Conservation (phyloP, 2,113 vertebrate species). For the Himantopus leucocephalus region DNA sequence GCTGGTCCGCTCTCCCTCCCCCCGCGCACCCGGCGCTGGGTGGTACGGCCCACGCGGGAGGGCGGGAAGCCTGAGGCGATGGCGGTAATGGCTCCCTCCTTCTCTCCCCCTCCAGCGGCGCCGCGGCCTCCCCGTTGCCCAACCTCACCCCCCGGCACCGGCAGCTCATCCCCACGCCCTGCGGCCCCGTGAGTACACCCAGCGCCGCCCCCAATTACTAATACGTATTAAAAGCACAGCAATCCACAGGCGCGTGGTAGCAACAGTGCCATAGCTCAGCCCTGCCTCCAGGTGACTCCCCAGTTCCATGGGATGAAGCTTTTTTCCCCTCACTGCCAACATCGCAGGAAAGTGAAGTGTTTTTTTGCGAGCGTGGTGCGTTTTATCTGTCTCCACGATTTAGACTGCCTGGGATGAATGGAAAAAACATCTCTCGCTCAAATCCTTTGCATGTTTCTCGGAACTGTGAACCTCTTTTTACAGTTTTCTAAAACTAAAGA, state of each 20-base stretch:
- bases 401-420: no score
- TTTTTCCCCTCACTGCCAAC: no score
- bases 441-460: neutral
- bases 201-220: neutral
- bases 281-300: neutral
- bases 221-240: neutral
- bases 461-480: fast-evolving
- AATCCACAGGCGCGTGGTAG: no score
- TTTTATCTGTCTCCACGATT: fast-evolving
- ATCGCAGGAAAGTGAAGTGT: neutral
- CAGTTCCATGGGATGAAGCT: neutral
- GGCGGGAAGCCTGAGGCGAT: neutral
- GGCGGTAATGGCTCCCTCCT: neutral
- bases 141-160: conserved; percentile 82
- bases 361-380: neutral
- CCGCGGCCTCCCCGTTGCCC: conserved; percentile 51
- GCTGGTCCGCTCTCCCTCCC: neutral
- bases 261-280: neutral
- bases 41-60: neutral
- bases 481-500: neutral
- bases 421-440: fast-evolving
- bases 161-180: conserved; percentile 84
- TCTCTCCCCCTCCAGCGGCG: neutral
- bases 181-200: conserved; percentile 79
- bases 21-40: neutral